A percentile compares a stretch with the other conserved stretches of the same genome.
Evolutionary conservation across 2,888 invertebrate species (phyloP).

Genomic region (Eustalomyia histrio): DNA sequence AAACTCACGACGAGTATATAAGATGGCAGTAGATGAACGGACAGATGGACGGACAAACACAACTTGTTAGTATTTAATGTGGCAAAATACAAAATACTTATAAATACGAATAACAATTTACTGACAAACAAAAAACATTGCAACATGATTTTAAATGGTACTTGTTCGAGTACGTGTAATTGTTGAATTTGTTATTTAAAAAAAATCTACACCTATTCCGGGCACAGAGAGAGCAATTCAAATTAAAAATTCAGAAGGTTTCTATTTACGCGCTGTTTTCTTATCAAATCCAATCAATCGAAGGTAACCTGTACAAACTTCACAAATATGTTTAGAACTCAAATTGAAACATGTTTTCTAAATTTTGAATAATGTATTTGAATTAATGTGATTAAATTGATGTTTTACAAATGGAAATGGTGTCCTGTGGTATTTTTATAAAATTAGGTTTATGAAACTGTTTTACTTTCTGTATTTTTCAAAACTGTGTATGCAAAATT

Average conservation of each 20-base stretch:
- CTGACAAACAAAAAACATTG: conserved; percentile 35
- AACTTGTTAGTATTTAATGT: conserved; percentile 11
- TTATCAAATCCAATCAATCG: no score
- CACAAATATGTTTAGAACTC: no score
- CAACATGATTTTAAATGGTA: conserved; percentile 23
- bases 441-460: neutral
- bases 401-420: neutral
- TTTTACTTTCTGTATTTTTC: conserved; percentile 1
- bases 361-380: neutral
- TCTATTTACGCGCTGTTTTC: no score
- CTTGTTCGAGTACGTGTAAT: neutral
- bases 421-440: neutral
- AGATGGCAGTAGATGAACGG: conserved; percentile 5
- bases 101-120: neutral
- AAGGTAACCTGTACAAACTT: no score
- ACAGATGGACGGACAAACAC: neutral
- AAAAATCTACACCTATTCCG: neutral
- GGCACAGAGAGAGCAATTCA: no score
- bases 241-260: no score
- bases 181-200: neutral
- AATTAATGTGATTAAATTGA: neutral
- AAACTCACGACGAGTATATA: neutral
- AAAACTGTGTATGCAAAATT: conserved; percentile 25
- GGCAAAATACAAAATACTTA: conserved; percentile 28
- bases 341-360: no score